A percentile compares a stretch with the other conserved stretches of the same genome.
phyloP scores from a whole-genome alignment of 2,797 vertebrate species.

The Cynodonichthys magdalenae region DNA sequence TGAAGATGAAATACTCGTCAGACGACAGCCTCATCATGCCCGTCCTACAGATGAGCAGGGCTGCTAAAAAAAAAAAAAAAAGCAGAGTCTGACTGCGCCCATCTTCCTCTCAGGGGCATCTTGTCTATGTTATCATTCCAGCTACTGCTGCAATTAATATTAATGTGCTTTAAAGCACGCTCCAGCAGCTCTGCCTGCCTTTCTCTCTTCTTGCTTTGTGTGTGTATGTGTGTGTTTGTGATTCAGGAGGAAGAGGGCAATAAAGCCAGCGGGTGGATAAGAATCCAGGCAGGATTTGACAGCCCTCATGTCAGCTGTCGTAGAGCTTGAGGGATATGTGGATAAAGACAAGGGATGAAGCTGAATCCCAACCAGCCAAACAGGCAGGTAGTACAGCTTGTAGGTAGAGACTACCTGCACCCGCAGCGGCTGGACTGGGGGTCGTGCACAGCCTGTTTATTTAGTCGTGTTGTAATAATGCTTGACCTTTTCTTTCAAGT shows the following conservation, averaged over 20 bases:
- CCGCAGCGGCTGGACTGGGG: conserved; percentile 41
- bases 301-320: conserved; percentile 80
- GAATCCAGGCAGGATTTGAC: conserved; percentile 84
- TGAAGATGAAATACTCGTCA: conserved; percentile 69
- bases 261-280: conserved; percentile 74
- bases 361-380: conserved; percentile 55
- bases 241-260: conserved; percentile 76
- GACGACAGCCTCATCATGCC: conserved; percentile 53
- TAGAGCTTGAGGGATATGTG: conserved; percentile 70
- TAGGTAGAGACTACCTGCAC: conserved; percentile 38
- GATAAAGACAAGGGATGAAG: conserved; percentile 75
- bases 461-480: conserved; percentile 84
- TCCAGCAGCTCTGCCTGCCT: conserved; percentile 67
- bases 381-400: conserved; percentile 47
- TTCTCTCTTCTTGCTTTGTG: conserved; percentile 21
- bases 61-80: conserved; percentile 70
- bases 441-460: conserved; percentile 73
- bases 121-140: conserved; percentile 73
- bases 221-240: conserved; percentile 39
- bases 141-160: conserved; percentile 84
- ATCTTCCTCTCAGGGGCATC: conserved; percentile 69
- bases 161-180: conserved; percentile 82
- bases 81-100: conserved; percentile 54
- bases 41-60: conserved; percentile 59
- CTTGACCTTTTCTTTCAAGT: conserved; percentile 83